phyloP scores from a whole-genome alignment of 2,113 vertebrate species.

The Quiscalus mexicanus region DNA sequence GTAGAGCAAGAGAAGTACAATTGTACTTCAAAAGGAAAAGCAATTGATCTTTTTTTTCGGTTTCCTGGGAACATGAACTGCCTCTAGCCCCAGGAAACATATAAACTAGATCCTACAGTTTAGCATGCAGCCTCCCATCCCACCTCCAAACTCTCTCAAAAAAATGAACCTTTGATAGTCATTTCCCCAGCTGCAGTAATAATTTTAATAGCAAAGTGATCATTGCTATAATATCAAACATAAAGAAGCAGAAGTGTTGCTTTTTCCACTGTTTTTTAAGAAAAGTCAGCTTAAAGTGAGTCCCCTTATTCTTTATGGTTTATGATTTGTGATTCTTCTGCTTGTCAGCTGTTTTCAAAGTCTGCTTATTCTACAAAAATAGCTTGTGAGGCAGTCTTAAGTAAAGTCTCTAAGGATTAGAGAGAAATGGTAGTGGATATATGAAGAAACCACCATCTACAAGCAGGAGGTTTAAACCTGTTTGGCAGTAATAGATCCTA shows the following conservation, averaged over 20 bases:
- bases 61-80: not conserved
- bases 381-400: not conserved
- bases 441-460: not conserved
- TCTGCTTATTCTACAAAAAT: not conserved
- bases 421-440: not conserved
- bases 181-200: not conserved
- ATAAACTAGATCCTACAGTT: not conserved
- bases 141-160: not conserved
- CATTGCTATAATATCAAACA: not conserved
- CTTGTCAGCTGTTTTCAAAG: constrained; percentile 12
- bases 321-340: constrained; percentile 14
- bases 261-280: not conserved
- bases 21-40: not conserved
- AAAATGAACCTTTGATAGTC: not conserved
- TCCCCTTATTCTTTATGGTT: not conserved
- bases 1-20: not conserved
- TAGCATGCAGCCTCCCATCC: not conserved
- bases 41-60: not conserved
- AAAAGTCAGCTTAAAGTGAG: not conserved
- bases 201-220: not conserved
- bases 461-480: not conserved
- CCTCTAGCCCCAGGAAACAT: not conserved
- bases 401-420: not conserved
- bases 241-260: not conserved
- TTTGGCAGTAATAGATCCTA: not conserved